Base-by-base conservation (phyloP, 1,140 invertebrate genomes). In the Brachionus manjavacas region DNA sequence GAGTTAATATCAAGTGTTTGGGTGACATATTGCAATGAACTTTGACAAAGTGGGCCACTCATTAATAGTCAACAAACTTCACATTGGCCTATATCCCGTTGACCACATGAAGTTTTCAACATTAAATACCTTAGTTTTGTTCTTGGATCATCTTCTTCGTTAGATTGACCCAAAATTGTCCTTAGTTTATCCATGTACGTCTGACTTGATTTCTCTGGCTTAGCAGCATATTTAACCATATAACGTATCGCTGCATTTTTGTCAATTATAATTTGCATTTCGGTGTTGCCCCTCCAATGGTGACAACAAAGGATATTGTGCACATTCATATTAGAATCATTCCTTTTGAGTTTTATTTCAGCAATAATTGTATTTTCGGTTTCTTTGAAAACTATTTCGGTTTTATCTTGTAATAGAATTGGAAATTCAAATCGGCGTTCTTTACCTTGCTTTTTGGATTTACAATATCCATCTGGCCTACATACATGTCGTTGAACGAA, bases 391-490 rank as follows among this genome's bases (percentile, higher is more conserved):
- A 28, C 28, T 28, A 68, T 68, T 68, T 68, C 64, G 20, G 64
- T 28, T 68, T 68, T 68, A 14, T 23, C 20, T 7, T 68, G 64
- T 28, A 28, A 28, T 68, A 0, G 11, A 68, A 68, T 28, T 14
- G 25, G 64, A 28, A 68, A 68, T 28, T 68, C 6, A 28, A 68
- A 68, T 14, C 64, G 64, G 28, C 20, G 35, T 23, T 46, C 43
- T 46, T 46, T 46, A 46, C 64, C 64, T 28, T 28, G 20, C 11
- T 68, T 68, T 68, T 68, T 68, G 2, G 14, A 68, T 68, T 28
- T 68, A 68, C 20, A 68, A 68, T 68, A 68, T 28, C 64, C 64
- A 68, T 68, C 25, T 28, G 64, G 64, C 28, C 64, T 68, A 68
- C 64, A 68, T 3, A 68, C 64, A 68, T 68, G 64, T 68, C 64